phyloP scores from a whole-genome alignment of 2,888 invertebrate genomes.

The Cremastinae sp. region DNA sequence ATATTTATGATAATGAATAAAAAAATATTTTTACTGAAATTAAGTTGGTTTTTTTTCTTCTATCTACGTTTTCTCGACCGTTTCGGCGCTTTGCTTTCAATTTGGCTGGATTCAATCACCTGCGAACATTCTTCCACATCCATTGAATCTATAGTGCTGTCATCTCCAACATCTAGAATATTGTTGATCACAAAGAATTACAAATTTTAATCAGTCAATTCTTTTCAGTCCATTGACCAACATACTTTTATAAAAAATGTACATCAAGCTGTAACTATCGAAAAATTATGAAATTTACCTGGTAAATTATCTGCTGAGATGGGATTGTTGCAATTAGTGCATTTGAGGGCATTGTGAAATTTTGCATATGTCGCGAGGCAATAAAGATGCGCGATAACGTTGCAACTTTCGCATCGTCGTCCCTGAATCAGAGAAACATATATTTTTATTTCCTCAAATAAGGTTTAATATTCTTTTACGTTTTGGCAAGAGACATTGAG shows the following conservation, averaged over 20 bases:
- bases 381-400: conserved; percentile 64
- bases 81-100: conserved; percentile 37
- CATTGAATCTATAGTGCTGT: not conserved
- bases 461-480: not conserved
- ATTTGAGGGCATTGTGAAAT: conserved; percentile 61
- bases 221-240: too few species aligned
- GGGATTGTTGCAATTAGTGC: conserved; percentile 65
- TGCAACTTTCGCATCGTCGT: conserved; percentile 64
- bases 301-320: conserved; percentile 53
- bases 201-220: too few species aligned
- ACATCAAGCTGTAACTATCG: too few species aligned
- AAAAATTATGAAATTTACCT: conserved; percentile 39
- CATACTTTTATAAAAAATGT: too few species aligned
- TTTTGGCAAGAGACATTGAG: not conserved
- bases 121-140: not conserved
- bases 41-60: conserved; percentile 14
- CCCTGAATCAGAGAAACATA: conserved; percentile 61
- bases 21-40: conserved; percentile 23
- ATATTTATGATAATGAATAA: conserved; percentile 1
- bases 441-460: not conserved
- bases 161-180: conserved; percentile 38
- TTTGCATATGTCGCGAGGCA: conserved; percentile 67
- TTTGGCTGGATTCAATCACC: not conserved
- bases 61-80: conserved; percentile 1
- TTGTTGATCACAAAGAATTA: not conserved